Conservation (phyloP, 2,888 invertebrate genomes). For the Shargacucullia verbasci region DNA sequence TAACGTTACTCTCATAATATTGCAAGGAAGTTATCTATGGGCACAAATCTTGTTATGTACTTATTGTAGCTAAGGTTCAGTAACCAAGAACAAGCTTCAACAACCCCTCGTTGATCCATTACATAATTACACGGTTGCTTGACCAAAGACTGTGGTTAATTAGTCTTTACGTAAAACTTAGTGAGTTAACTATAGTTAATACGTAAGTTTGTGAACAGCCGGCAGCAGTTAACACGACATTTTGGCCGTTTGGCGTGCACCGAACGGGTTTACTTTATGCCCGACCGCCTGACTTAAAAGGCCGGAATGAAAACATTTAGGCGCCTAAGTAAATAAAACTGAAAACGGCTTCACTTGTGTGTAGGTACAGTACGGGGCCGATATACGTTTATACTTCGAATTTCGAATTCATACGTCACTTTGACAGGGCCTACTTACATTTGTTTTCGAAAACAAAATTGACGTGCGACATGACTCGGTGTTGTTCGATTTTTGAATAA, state of each 20-base stretch:
- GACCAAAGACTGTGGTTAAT: constrained; percentile 11
- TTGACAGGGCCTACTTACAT: constrained; percentile 13
- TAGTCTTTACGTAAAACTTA: constrained; percentile 29
- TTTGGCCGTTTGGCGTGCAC: constrained; percentile 42
- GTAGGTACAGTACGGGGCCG: constrained; percentile 27
- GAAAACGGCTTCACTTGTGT: constrained; percentile 60
- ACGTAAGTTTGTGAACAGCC: constrained; percentile 16
- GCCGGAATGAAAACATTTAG: constrained; percentile 64
- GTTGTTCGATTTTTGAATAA: constrained; percentile 23
- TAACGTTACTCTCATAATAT: constrained; percentile 8
- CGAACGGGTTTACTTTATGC: constrained; percentile 41
- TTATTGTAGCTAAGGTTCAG: constrained; percentile 6
- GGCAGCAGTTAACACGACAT: constrained; percentile 16
- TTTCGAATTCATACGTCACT: constrained; percentile 18
- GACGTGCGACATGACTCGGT: neutral
- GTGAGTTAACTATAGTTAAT: constrained; percentile 22
- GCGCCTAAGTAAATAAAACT: constrained; percentile 65
- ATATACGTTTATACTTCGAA: constrained; percentile 38
- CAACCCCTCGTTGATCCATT: constrained; percentile 14
- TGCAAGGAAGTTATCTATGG: neutral
- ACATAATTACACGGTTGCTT: constrained; percentile 18
- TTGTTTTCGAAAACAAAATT: constrained; percentile 12
- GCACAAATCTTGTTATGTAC: neutral
- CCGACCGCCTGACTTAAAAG: constrained; percentile 52
- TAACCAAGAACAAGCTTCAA: constrained; percentile 2